phyloP scores from a whole-genome alignment of 2,888 invertebrate species.

The Dendrolimus houi region DNA sequence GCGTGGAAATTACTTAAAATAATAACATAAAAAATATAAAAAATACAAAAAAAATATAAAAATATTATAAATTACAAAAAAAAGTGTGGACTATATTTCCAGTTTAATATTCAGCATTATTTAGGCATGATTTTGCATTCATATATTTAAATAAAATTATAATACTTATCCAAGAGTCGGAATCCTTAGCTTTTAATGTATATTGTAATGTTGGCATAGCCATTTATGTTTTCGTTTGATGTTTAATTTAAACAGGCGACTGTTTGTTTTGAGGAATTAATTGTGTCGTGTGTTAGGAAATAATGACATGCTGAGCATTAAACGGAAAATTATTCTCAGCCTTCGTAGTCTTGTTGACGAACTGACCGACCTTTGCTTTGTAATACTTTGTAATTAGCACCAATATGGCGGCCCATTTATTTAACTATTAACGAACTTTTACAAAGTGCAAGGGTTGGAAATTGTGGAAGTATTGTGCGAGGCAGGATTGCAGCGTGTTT shows the following conservation, averaged over 20 bases:
- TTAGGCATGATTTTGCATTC: constrained; percentile 70
- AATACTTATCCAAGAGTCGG: constrained; percentile 50
- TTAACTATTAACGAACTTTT: constrained; percentile 46
- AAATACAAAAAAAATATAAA: constrained; percentile 30
- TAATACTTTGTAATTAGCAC: constrained; percentile 39
- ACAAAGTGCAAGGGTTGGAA: constrained; percentile 67
- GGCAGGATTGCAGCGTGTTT: constrained; percentile 54
- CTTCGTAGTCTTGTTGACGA: constrained; percentile 70
- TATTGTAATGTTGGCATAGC: constrained; percentile 43
- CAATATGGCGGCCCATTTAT: constrained; percentile 36
- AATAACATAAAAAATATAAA: constrained; percentile 42
- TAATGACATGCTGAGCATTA: constrained; percentile 73
- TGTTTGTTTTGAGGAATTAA: constrained; percentile 36
- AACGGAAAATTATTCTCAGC: constrained; percentile 74
- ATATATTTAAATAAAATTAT: constrained; percentile 51
- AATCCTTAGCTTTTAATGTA: constrained; percentile 68
- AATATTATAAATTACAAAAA: constrained; percentile 40
- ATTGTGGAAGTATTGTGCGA: constrained; percentile 32
- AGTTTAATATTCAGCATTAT: constrained; percentile 77
- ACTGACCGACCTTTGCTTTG: constrained; percentile 71
- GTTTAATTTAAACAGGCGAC: constrained; percentile 42
- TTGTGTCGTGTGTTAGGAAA: constrained; percentile 56
- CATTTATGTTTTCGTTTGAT: constrained; percentile 39
- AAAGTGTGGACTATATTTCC: constrained; percentile 71
- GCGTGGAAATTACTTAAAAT: constrained; percentile 76